Conservation (phyloP, 2,888 invertebrate species). For the Tortrix viridana region DNA sequence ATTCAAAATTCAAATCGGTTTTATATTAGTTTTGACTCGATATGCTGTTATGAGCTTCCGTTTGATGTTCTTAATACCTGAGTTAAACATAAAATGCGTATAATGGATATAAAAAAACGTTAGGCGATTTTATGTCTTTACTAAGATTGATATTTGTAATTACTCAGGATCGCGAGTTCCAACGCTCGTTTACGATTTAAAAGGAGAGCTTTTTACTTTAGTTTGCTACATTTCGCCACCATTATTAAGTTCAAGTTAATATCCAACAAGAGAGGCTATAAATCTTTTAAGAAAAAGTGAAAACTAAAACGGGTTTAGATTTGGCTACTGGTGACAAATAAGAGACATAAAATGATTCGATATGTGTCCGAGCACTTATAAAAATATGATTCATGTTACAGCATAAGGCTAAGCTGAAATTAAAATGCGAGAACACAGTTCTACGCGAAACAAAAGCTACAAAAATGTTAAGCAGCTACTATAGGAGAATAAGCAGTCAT, state of each 20-base stretch:
- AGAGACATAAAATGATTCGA: conserved; percentile 12
- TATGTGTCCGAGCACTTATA: conserved; percentile 17
- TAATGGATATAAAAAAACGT: conserved; percentile 65
- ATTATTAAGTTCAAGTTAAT: conserved; percentile 9
- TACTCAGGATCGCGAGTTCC: conserved; percentile 15
- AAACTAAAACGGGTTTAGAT: conserved; percentile 12
- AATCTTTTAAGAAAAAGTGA: conserved; percentile 19
- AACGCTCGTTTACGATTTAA: conserved; percentile 21
- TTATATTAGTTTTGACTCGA: conserved; percentile 69
- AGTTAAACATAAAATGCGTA: conserved; percentile 63
- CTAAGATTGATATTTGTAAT: conserved; percentile 63
- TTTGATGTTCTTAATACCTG: conserved; percentile 68
- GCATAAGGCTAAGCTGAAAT: conserved; percentile 63
- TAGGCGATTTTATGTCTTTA: conserved; percentile 64
- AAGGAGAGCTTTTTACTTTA: conserved; percentile 15
- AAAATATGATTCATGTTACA: conserved; percentile 37
- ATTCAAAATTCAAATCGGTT: conserved; percentile 63
- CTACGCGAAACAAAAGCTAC: conserved; percentile 75
- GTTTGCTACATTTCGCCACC: conserved; percentile 6
- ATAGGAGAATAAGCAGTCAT: conserved; percentile 74
- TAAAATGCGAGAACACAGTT: conserved; percentile 78
- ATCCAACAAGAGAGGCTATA: conserved; percentile 16
- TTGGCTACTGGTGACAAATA: conserved; percentile 28
- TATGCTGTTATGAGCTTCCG: conserved; percentile 70
- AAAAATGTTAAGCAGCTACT: conserved; percentile 72